Evolutionary conservation across 2,888 invertebrate genomes (phyloP).

Genomic region (Lymantria monacha): DNA sequence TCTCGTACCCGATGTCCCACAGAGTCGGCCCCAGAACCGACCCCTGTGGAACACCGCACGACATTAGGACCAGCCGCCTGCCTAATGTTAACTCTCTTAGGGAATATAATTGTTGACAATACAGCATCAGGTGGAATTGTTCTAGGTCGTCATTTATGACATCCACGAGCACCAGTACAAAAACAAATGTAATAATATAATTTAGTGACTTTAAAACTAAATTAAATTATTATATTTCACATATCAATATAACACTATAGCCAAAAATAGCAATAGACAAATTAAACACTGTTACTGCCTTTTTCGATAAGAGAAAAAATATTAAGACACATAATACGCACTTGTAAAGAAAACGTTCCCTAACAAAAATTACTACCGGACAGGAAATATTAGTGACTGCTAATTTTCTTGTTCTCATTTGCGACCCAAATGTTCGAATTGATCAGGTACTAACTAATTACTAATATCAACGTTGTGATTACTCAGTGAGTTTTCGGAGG

Average conservation of each 20-base stretch:
- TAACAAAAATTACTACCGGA: constrained; percentile 15
- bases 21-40: too few species aligned
- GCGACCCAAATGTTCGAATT: constrained; percentile 37
- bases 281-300: constrained; percentile 3
- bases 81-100: too few species aligned
- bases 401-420: constrained; percentile 31
- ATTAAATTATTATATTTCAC: not conserved
- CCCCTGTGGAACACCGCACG: too few species aligned
- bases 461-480: constrained; percentile 41
- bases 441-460: constrained; percentile 43
- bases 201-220: too few species aligned
- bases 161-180: too few species aligned
- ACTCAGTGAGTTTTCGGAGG: constrained; percentile 41
- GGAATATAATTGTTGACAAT: too few species aligned
- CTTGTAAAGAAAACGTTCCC: constrained; percentile 11
- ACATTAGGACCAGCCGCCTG: too few species aligned
- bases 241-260: constrained; percentile 1
- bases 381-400: constrained; percentile 30
- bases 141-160: too few species aligned
- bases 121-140: too few species aligned
- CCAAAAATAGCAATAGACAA: constrained; percentile 4
- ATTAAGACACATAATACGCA: constrained; percentile 4
- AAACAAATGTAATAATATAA: too few species aligned
- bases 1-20: too few species aligned
- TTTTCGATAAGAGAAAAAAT: constrained; percentile 10